Percentiles rank a stretch among this genome's conserved stretches.
These are phyloP conservation scores for Zaprionus obscuricornis DNA, from an alignment of 2,888 invertebrate species.

Conservation along the genomic window DNA sequence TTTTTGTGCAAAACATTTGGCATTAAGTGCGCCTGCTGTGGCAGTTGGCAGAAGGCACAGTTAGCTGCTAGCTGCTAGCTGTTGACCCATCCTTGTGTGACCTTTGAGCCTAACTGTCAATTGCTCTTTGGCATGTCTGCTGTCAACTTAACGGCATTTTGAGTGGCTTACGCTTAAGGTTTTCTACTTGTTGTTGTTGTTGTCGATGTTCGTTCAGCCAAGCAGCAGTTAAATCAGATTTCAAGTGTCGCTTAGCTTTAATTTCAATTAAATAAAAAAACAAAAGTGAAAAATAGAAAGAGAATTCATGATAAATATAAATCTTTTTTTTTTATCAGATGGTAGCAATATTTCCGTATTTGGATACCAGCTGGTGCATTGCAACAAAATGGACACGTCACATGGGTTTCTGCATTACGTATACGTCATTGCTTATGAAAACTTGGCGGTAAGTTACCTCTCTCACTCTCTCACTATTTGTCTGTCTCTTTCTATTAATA, in stretches of 20 bases:
- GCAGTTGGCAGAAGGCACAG: too few relatives aligned
- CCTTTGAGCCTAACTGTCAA: constrained; percentile 33
- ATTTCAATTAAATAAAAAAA: background rate
- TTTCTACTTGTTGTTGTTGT: too few relatives aligned
- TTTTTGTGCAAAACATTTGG: too few relatives aligned
- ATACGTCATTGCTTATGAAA: constrained; percentile 96
- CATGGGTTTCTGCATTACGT: constrained; percentile 96
- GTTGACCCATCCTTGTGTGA: background rate
- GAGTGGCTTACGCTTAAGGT: too few relatives aligned
- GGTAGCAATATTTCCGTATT: constrained; percentile 95
- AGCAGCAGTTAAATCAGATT: constrained; percentile 34
- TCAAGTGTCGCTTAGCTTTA: constrained; percentile 15
- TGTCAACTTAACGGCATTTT: constrained; percentile 49
- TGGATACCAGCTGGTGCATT: constrained; percentile 93
- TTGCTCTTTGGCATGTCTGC: constrained; percentile 36
- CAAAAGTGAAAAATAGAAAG: background rate
- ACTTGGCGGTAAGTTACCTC: constrained; percentile 91
- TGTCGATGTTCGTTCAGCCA: too few relatives aligned
- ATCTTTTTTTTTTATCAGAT: constrained; percentile 85
- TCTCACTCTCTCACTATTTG: background rate
- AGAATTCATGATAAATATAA: constrained; percentile 1
- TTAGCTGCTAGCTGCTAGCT: too few relatives aligned
- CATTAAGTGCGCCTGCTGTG: too few relatives aligned
- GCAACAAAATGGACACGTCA: constrained; percentile 97
- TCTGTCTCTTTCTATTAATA: background rate